Conservation (phyloP, 2,113 vertebrate genomes). For the Sylvia atricapilla region DNA sequence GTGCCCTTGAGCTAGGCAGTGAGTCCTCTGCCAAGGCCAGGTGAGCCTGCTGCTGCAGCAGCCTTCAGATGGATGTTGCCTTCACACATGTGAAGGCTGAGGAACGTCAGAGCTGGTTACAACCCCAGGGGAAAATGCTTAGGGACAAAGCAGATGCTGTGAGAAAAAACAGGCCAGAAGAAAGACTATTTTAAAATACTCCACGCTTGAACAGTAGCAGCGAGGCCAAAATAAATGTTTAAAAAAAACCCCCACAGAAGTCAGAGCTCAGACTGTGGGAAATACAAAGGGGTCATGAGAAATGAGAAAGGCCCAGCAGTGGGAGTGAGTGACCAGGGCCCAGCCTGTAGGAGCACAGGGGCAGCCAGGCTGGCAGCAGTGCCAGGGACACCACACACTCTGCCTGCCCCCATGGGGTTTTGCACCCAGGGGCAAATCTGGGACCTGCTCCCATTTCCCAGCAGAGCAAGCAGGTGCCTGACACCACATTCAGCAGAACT, state of each 20-base stretch:
- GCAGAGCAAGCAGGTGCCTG: neutral
- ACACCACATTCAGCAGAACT: neutral
- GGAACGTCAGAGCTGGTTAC: conserved; percentile 2
- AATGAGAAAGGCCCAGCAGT: neutral
- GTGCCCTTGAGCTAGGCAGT: neutral
- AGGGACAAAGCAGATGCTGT: conserved; percentile 54
- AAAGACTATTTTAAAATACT: conserved; percentile 50
- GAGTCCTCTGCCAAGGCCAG: neutral
- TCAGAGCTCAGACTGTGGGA: conserved; percentile 50
- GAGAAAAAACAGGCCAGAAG: conserved; percentile 6
- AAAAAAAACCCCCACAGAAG: neutral
- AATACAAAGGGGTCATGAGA: conserved; percentile 68
- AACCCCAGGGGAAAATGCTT: conserved; percentile 18
- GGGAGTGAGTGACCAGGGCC: rapidly evolving
- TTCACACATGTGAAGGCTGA: conserved; percentile 4
- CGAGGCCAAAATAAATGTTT: conserved; percentile 48
- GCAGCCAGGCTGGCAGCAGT: neutral
- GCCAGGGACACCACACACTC: rapidly evolving
- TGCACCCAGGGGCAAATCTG: neutral
- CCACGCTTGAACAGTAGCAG: conserved; percentile 27
- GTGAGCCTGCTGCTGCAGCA: neutral
- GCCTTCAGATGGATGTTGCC: neutral
- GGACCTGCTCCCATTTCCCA: neutral
- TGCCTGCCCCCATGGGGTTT: rapidly evolving
- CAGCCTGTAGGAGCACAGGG: neutral